Conservation (phyloP, 1,140 invertebrate genomes). For the Meloidogyne floridensis region DNA sequence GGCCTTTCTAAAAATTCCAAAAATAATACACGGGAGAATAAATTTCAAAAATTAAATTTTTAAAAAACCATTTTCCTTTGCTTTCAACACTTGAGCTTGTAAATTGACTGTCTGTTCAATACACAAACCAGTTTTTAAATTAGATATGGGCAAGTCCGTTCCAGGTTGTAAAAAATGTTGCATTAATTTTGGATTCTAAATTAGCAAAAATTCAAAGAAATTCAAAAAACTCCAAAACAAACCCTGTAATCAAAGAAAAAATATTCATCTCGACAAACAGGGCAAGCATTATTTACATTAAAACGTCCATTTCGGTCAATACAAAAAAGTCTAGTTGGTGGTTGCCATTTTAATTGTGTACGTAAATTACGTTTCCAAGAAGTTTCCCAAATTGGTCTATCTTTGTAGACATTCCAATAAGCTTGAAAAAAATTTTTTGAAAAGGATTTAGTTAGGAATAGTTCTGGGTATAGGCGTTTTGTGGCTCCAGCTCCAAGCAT, state of each 20-base stretch:
- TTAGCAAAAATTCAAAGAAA: conserved; percentile 10
- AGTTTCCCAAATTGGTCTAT: conserved; percentile 51
- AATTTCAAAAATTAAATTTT: neutral
- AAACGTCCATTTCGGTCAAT: conserved; percentile 62
- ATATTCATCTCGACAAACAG: conserved; percentile 64
- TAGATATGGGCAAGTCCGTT: conserved; percentile 57
- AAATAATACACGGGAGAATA: neutral
- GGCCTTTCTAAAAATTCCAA: neutral
- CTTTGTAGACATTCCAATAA: conserved; percentile 60
- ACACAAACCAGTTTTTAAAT: conserved; percentile 60
- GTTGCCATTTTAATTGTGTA: conserved; percentile 51
- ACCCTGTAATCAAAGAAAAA: conserved; percentile 64
- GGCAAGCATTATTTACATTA: conserved; percentile 62
- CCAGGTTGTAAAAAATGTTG: conserved; percentile 59
- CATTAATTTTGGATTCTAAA: conserved; percentile 58
- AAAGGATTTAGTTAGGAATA: neutral
- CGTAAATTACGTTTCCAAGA: conserved; percentile 59
- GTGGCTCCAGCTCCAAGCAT: too few relatives aligned
- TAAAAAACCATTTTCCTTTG: conserved; percentile 60
- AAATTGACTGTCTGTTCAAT: conserved; percentile 58
- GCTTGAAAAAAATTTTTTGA: conserved; percentile 46
- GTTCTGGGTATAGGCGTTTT: too few relatives aligned
- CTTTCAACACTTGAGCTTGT: conserved; percentile 61
- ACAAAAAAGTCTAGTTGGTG: conserved; percentile 61
- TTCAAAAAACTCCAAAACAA: conserved; percentile 19